Percentiles rank a stretch among this genome's conserved stretches.
Conservation (phyloP, 2,797 vertebrate species). For the Coccyzus lansbergi region DNA sequence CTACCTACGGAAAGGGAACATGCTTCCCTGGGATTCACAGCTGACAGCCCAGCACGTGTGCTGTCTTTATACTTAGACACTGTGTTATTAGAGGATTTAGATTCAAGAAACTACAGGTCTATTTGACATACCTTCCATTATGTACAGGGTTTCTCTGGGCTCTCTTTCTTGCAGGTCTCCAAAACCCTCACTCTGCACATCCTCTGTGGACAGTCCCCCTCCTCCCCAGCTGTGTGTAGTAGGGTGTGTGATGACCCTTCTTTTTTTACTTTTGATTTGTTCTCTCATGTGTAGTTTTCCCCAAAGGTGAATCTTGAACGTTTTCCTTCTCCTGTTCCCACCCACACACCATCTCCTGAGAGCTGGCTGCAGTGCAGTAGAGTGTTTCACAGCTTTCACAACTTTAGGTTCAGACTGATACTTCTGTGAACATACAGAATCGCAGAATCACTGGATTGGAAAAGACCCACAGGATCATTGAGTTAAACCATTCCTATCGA, state of each 20-base stretch:
- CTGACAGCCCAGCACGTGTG: background rate
- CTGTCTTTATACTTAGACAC: background rate
- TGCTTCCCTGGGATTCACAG: background rate
- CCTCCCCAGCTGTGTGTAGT: background rate
- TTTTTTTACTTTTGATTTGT: background rate
- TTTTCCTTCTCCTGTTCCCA: background rate
- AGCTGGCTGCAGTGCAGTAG: background rate
- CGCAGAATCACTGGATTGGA: no score
- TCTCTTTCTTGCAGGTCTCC: background rate
- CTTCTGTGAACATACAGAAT: background rate
- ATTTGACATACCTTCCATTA: background rate
- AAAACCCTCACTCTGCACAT: background rate
- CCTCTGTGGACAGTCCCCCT: fast-evolving
- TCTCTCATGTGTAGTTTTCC: background rate
- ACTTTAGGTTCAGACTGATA: background rate
- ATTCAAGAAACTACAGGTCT: background rate
- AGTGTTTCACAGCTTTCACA: background rate
- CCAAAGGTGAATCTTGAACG: background rate
- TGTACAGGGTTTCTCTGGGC: background rate
- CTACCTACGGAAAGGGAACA: background rate
- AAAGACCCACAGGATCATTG: no score
- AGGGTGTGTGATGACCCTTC: background rate
- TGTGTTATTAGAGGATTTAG: background rate
- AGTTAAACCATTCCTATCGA: no score
- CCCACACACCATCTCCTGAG: background rate